Base-by-base conservation (phyloP, 2,888 invertebrate genomes). In the Sinotaia quadrata region DNA sequence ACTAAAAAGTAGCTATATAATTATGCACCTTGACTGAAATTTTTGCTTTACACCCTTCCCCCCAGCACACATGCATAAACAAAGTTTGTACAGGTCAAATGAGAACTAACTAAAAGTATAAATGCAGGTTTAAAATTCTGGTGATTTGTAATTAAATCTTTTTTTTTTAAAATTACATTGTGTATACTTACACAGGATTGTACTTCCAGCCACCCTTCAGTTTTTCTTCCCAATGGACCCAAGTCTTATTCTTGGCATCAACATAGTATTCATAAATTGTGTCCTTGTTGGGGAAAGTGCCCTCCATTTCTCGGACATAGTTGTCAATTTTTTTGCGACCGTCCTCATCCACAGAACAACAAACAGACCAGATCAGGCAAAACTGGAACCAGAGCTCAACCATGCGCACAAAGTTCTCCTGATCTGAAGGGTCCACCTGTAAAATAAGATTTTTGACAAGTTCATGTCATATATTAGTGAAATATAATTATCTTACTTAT, bases 261-360 rank as follows among this genome's bases (percentile, higher is more conserved):
- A 96, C 94, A 85, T 91, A 95, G 88, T 96, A 96, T 87, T 96
- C 96, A 87, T 94, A 96, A 10, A 96, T 92, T 0, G 94, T 94
- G 84, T 95, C 95, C 83, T 94, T 94, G 54, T 95, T 91, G 0
- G 96, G 96, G 89, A 95, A 95, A 3, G 88, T 86, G 18, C 87
- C 87, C 71, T 88, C 88, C 80, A 87, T 85, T 71, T 88, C 88
- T 5, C 89, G 85, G 56, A 89, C 84, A 77, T 84, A 88, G 69
- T 86, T 85, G 80, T 89, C 89, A 5, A 89, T 84, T 76, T 87
- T 88, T 78, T 87, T 88, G n/a, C 89, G 76, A 12, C 88, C 87
- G 21, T 88, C 88, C 69, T 89, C 89, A 68, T 89, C 88, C 15
- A 88, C 87, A 0, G 87, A 85, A 49, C 83, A 82, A 75, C 88